These are phyloP conservation scores for Cephus rjabovi DNA, from an alignment of 2,888 invertebrate genomes.

Conservation along the genomic window DNA sequence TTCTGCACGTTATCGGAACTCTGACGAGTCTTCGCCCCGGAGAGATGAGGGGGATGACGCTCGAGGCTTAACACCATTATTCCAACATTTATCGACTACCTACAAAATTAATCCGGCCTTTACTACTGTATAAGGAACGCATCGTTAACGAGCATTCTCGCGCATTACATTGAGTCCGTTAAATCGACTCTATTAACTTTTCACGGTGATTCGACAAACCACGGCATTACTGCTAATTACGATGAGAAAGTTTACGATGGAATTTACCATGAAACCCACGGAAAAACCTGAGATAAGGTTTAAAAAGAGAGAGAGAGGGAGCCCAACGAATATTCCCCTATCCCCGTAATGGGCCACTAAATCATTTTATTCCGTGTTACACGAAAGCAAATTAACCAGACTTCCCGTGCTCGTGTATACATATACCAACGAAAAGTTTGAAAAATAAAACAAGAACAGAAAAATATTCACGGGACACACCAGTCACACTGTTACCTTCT, in stretches of 20 bases:
- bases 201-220: constrained; percentile 1
- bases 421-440: background rate
- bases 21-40: background rate
- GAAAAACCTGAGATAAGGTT: background rate
- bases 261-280: background rate
- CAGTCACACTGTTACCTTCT: background rate
- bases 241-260: background rate
- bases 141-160: background rate
- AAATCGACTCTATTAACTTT: constrained; percentile 5
- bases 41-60: constrained; percentile 10
- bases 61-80: background rate
- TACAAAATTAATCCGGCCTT: constrained; percentile 1
- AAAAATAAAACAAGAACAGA: background rate
- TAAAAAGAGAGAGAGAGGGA: background rate
- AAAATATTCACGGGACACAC: background rate
- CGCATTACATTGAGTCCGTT: background rate
- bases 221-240: background rate
- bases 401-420: background rate
- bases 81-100: background rate
- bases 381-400: background rate
- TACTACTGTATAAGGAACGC: constrained; percentile 1
- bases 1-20: constrained; percentile 29
- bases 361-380: background rate
- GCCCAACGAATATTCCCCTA: background rate
- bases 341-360: background rate